Evolutionary conservation across 1,140 invertebrate species (phyloP), one percentile per base, ranked within the genome.

Genomic region (Zaprionus vittiger): DNA sequence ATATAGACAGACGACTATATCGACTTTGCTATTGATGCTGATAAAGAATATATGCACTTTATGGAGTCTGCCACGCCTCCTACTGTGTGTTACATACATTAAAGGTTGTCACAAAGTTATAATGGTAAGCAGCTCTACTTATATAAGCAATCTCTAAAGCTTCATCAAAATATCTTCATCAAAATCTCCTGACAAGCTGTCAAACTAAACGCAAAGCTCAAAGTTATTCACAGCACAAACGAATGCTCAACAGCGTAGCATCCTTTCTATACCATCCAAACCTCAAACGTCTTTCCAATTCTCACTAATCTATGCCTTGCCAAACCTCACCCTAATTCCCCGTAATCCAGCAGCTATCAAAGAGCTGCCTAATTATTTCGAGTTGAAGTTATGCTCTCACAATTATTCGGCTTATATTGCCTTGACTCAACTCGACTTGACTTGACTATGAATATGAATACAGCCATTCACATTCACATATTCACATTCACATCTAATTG

Each of bases 401-500:
- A 52, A 12, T 52, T 49, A 49, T 49, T 49, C 11, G 17, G 17
- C 20, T 52, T 47, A 4, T 17, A 47, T 47, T 47, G 41, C n/a
- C 41, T 6, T 11, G 41, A 17, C 41, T 47, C 7, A 15, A 41
- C 7, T 20, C 26, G 5, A 28, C 26, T 28, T 6, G 9, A 34
- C 31, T 34, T 34, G 31, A 14, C 20, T 14, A 17, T 52, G 20
- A 22, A 20, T 52, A 14, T 52, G 47, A 52, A 52, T 52, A 52
- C 47, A 52, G 11, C 5, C 20, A 52, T 22, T 14, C 47, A 22
- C 12, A 52, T 22, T 24, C 47, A 22, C 17, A 52, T 24, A 22
- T 11, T 22, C 41, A n/a, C 47, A 52, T 52, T 69, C 63, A 17
- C 9, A 63, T 61, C 44, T 77, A 73, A 73, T 77, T 77, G 62